Conservation (phyloP, 2,888 invertebrate species). For the Invenusta paracnida region DNA sequence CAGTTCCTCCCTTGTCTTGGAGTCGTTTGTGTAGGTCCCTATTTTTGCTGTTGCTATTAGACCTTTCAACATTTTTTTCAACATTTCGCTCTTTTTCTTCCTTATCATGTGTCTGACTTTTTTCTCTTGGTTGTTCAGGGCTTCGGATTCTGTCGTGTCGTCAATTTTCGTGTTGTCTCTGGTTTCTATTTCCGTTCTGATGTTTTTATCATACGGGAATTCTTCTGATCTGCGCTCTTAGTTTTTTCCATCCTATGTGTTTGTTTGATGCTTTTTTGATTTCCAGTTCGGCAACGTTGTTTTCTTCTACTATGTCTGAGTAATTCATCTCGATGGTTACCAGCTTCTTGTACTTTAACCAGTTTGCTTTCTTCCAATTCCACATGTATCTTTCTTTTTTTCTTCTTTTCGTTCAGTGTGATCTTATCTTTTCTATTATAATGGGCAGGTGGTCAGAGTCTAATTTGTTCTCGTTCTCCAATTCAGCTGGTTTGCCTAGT, state of each 20-base stretch:
- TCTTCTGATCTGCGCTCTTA: neutral
- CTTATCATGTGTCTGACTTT: neutral
- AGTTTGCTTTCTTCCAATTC: conserved; percentile 3
- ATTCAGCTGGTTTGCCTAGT: neutral
- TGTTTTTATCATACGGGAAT: neutral
- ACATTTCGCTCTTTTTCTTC: neutral
- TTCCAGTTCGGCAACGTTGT: neutral
- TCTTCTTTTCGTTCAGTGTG: neutral
- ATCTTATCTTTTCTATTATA: neutral
- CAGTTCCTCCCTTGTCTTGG: neutral
- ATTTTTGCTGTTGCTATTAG: neutral
- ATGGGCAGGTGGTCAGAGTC: conserved; percentile 7
- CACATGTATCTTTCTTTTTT: neutral
- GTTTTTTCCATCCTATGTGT: neutral
- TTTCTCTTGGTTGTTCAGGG: neutral
- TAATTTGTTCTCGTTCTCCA: neutral
- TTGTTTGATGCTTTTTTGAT: neutral
- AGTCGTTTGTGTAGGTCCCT: neutral
- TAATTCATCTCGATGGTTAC: neutral
- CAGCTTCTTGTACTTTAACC: neutral
- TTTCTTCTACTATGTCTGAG: neutral
- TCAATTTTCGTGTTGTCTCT: neutral
- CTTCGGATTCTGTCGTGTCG: neutral
- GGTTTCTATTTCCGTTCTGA: neutral
- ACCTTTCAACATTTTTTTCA: neutral